Percentiles rank a stretch among this genome's conserved stretches.
Conservation (phyloP, 1,140 invertebrate species). For the Linepithema humile region DNA sequence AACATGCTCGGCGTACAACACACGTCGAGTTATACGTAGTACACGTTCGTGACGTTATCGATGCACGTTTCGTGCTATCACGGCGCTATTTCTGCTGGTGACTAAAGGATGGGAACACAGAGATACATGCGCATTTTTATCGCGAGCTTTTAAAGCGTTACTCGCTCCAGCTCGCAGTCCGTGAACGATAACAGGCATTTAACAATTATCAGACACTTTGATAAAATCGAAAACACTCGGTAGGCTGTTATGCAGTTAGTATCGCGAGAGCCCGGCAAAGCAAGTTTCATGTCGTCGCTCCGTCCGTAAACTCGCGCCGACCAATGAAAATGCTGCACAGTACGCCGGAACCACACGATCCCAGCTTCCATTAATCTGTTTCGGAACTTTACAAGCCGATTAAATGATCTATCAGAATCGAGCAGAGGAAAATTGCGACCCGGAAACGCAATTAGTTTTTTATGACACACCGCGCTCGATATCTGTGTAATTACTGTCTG, state of each 20-base stretch:
- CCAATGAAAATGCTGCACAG: constrained; percentile 41
- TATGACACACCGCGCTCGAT: background rate
- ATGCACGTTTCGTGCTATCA: background rate
- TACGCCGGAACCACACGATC: constrained; percentile 3
- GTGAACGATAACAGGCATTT: background rate
- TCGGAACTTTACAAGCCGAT: constrained; percentile 56
- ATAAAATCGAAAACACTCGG: constrained; percentile 7
- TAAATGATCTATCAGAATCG: constrained; percentile 43
- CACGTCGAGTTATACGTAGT: background rate
- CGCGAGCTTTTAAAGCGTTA: constrained; percentile 1
- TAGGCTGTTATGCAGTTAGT: constrained; percentile 8
- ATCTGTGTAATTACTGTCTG: no score
- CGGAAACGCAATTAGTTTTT: constrained; percentile 18
- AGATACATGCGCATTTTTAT: constrained; percentile 37
- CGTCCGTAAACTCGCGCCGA: constrained; percentile 39
- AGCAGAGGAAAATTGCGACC: constrained; percentile 23
- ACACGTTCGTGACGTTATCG: constrained; percentile 1
- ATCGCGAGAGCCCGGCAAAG: constrained; percentile 40
- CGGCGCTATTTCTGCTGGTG: background rate
- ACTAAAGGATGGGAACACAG: constrained; percentile 13
- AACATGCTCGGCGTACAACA: background rate
- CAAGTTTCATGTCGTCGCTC: constrained; percentile 47
- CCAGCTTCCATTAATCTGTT: constrained; percentile 49
- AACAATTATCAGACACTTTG: constrained; percentile 34
- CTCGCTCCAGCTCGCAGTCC: background rate